These are phyloP conservation scores for Syrmaticus mikado DNA, from an alignment of 2,113 vertebrate genomes.

Conservation along the genomic window DNA sequence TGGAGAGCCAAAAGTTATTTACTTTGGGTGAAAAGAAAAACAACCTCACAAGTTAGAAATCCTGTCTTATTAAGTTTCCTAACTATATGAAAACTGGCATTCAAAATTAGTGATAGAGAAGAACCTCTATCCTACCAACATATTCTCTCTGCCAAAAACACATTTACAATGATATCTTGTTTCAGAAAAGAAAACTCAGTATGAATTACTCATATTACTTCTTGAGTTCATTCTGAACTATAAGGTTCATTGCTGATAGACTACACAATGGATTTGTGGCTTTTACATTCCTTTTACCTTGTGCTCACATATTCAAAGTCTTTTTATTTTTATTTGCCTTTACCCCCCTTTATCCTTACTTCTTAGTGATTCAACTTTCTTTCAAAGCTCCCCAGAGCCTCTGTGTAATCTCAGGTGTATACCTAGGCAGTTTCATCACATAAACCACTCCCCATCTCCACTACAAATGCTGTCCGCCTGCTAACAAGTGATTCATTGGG, in stretches of 20 bases:
- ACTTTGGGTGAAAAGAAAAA: not conserved
- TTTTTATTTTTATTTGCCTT: conserved; percentile 33
- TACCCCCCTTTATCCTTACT: not conserved
- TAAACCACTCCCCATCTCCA: conserved; percentile 25
- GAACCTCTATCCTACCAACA: not conserved
- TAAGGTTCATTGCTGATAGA: not conserved
- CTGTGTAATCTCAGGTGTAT: not conserved
- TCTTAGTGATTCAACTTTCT: not conserved
- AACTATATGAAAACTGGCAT: not conserved
- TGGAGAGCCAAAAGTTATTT: not conserved
- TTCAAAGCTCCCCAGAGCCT: not conserved
- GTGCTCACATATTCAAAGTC: not conserved
- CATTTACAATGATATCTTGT: not conserved
- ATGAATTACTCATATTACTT: not conserved
- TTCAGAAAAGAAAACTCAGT: not conserved
- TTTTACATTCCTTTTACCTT: not conserved
- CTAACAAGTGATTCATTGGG: not conserved
- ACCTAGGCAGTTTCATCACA: not conserved
- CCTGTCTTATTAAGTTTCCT: not conserved
- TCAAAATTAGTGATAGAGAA: not conserved
- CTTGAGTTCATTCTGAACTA: not conserved
- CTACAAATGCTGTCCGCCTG: not conserved
- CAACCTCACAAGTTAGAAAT: not conserved
- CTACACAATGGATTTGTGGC: not conserved
- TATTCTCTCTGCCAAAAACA: not conserved